Conservation (phyloP, 2,113 vertebrate species). For the Ceratotherium simum region DNA sequence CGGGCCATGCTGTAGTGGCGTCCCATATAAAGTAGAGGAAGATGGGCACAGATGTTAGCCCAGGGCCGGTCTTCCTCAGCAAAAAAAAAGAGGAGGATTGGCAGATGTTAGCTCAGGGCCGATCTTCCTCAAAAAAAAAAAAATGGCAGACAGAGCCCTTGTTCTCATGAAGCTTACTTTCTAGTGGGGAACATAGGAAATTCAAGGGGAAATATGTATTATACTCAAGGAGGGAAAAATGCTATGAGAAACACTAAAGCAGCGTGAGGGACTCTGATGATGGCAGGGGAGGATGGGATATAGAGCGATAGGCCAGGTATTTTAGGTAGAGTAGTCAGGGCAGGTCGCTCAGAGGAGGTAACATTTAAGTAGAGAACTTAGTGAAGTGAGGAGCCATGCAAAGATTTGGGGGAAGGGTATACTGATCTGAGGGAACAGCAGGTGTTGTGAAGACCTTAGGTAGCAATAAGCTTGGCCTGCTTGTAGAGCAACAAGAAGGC, state of each 20-base stretch:
- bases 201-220: not conserved
- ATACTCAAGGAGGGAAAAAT: not conserved
- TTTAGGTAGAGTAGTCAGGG: not conserved
- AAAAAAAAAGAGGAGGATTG: no score
- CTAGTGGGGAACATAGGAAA: not conserved
- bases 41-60: no score
- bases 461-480: not conserved
- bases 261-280: not conserved
- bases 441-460: not conserved
- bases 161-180: not conserved
- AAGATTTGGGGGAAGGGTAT: not conserved
- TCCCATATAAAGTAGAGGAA: no score
- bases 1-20: no score
- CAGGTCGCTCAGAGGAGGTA: not conserved
- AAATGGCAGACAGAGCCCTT: slow-evolving; percentile 18
- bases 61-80: no score
- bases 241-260: not conserved
- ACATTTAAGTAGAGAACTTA: not conserved
- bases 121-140: no score
- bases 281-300: not conserved
- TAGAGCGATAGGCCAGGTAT: not conserved
- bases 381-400: not conserved
- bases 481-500: not conserved
- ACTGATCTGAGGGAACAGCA: not conserved
- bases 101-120: no score